Evolutionary conservation across 2,797 vertebrate species (phyloP), one percentile per base, ranked within the genome.

Genomic region (Liparis tanakae): DNA sequence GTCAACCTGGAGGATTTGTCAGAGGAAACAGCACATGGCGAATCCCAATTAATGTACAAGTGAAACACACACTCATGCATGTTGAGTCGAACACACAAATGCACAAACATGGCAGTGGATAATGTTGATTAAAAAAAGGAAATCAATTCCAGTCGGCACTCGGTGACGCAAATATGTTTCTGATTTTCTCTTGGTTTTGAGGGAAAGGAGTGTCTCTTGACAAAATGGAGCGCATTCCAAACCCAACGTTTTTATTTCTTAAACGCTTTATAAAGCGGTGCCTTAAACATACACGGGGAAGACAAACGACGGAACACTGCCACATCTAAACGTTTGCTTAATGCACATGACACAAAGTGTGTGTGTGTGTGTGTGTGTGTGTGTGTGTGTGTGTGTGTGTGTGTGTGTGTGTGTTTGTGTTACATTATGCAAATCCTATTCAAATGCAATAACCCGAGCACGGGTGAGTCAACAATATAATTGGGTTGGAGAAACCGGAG

Each of bases 1-100:
- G 81, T 80, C 68, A 20, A 87, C 79, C 79, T 83, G 74, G 62
- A 74, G 77, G 81, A 81, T 86, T 84, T 82, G 79, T 88, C 67
- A 81, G 82, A 74, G 78, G 76, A 84, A 89, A 82, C 76, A 81
- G 80, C 76, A 70, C 70, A 67, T 20, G 5, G 67, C 60, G 74
- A 83, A 72, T 81, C 55, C 80, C 65, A 68, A 66, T 83, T 80
- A 83, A 78, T 57, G 71, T 80, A 64, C 44, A 69, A 74, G 65
- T n/a, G 25, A 77, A 71, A 58, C 64, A 77, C 57, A 70, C 57
- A 55, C 64, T 48, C 15, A 3, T 44, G 54, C 62, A 67, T 46
- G 30, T 33, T 22, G 20, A 70, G 13, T 43, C 20, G 5, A 51
- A 54, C 61, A 71, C 74, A 71, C 73, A 66, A 36, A 67, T 6